Percentiles rank a stretch among this genome's conserved stretches.
Conservation (phyloP, 2,797 vertebrate genomes). For the Cyclura pinguis region DNA sequence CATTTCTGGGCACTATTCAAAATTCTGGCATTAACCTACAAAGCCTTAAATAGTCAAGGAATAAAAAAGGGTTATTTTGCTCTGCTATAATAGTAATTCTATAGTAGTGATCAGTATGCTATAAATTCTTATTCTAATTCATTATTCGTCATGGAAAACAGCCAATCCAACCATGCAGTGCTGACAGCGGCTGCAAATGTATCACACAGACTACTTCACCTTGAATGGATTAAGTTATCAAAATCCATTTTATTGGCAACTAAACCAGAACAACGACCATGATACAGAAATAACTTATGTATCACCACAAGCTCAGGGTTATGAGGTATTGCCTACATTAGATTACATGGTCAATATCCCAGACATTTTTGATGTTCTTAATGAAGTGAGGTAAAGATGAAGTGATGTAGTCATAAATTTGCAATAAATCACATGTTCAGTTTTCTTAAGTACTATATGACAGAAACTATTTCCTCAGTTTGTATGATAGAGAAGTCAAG, state of each 20-base stretch:
- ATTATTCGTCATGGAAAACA: too few relatives aligned
- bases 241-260: conserved; percentile 19
- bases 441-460: neutral
- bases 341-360: neutral
- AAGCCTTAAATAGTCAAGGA: too few relatives aligned
- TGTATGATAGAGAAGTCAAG: neutral
- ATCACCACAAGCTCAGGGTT: neutral
- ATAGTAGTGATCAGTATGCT: too few relatives aligned
- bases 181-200: too few relatives aligned
- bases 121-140: too few relatives aligned
- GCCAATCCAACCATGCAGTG: too few relatives aligned
- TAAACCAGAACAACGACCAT: neutral
- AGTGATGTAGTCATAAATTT: neutral
- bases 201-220: conserved; percentile 38
- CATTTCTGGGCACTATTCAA: too few relatives aligned
- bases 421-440: neutral
- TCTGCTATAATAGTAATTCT: too few relatives aligned
- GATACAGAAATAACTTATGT: neutral
- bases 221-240: conserved; percentile 34
- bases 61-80: too few relatives aligned
- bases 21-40: too few relatives aligned
- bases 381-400: neutral
- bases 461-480: neutral
- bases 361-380: neutral
- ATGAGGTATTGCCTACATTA: neutral